These are phyloP conservation scores for Minunthozetes semirufus DNA, from an alignment of 2,888 invertebrate genomes.

Conservation along the genomic window DNA sequence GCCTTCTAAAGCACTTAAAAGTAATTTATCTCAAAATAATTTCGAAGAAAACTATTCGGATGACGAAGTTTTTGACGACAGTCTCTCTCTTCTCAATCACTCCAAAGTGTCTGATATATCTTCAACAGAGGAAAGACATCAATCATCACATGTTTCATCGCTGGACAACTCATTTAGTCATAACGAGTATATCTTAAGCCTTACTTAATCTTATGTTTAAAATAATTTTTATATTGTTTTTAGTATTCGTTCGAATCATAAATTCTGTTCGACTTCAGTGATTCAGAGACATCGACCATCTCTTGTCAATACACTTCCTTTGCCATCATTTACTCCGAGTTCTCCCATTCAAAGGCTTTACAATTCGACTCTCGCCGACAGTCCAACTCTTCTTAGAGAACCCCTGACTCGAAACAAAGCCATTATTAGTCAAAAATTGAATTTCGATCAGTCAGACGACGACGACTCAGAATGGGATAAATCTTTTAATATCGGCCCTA, in stretches of 20 bases:
- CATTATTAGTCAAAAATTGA: not conserved
- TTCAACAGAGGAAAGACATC: not conserved
- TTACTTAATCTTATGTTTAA: too few relatives aligned
- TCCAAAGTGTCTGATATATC: not conserved
- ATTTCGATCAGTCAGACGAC: not conserved
- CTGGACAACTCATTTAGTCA: not conserved
- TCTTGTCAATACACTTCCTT: not conserved
- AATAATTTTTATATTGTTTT: too few relatives aligned
- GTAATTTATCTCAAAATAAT: not conserved
- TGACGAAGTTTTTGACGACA: not conserved
- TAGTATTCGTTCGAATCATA: not conserved
- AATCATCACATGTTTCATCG: too few relatives aligned
- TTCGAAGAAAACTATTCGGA: not conserved
- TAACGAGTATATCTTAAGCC: not conserved
- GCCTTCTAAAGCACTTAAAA: not conserved
- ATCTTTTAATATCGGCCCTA: slow-evolving; percentile 35
- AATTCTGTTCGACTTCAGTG: slow-evolving; percentile 1
- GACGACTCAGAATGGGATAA: not conserved
- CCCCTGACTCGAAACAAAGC: not conserved
- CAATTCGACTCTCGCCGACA: not conserved
- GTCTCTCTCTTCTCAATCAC: not conserved
- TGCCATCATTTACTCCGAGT: not conserved
- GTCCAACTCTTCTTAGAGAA: not conserved
- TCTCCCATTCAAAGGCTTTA: not conserved
- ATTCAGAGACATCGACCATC: not conserved